Conservation (phyloP, 2,888 invertebrate genomes). For the Taenaris catops region DNA sequence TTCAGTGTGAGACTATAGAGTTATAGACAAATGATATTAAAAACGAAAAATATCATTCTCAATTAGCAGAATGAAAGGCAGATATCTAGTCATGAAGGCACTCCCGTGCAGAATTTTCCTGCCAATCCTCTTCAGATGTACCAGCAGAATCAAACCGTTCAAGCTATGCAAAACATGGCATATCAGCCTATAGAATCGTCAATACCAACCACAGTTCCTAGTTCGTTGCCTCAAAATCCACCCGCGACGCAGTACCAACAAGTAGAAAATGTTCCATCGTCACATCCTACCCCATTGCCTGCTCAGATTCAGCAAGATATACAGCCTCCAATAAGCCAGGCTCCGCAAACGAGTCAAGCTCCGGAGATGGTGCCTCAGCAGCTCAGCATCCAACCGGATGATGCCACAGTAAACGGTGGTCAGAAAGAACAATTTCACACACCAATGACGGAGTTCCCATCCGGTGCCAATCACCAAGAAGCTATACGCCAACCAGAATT, state of each 20-base stretch:
- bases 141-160: constrained; percentile 45
- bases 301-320: constrained; percentile 6
- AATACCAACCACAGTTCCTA: constrained; percentile 29
- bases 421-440: constrained; percentile 69
- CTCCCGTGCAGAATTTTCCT: constrained; percentile 68
- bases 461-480: constrained; percentile 46
- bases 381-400: constrained; percentile 45
- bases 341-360: constrained; percentile 20
- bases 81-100: constrained; percentile 76
- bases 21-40: too few relatives aligned
- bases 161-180: constrained; percentile 37
- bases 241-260: constrained; percentile 29
- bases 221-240: constrained; percentile 32
- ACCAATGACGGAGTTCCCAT: constrained; percentile 64
- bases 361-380: constrained; percentile 50
- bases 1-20: too few relatives aligned
- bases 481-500: constrained; percentile 54
- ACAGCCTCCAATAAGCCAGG: not conserved
- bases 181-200: constrained; percentile 35
- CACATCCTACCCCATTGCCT: constrained; percentile 31
- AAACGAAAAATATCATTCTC: too few relatives aligned
- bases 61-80: constrained; percentile 67
- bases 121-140: constrained; percentile 70
- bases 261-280: constrained; percentile 33
- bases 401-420: constrained; percentile 44